Percentiles rank a stretch among this genome's conserved stretches.
Evolutionary conservation across 2,797 vertebrate genomes (phyloP).

Genomic region (Mus minutoides): DNA sequence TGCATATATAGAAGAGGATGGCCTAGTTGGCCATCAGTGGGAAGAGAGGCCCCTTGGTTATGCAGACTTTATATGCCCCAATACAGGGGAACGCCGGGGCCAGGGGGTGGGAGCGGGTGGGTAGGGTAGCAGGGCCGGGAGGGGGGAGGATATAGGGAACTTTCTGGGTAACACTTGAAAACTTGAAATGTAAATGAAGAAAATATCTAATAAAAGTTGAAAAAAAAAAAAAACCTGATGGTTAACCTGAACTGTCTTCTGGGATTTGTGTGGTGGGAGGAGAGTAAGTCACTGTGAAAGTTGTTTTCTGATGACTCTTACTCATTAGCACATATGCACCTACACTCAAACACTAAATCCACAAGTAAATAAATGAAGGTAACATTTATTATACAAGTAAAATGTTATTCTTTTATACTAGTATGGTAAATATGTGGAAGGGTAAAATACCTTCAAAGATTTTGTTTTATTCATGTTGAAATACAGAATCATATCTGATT

Average conservation of each 20-base stretch:
- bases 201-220: no score
- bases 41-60: no score
- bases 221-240: not conserved
- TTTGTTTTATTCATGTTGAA: not conserved
- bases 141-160: no score
- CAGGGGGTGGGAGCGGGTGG: no score
- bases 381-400: not conserved
- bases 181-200: no score
- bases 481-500: not conserved
- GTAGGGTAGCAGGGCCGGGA: no score
- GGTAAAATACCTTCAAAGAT: not conserved
- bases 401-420: not conserved
- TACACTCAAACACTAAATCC: not conserved
- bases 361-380: not conserved
- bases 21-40: no score
- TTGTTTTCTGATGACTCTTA: accelerated
- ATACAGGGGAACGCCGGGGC: no score
- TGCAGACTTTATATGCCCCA: no score
- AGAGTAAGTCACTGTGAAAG: not conserved
- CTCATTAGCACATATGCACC: not conserved
- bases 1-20: no score
- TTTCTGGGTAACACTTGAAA: no score
- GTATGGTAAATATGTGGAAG: not conserved
- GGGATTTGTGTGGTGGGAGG: not conserved
- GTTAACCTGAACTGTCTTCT: not conserved